A percentile compares a stretch with the other conserved stretches of the same genome.
phyloP scores from a whole-genome alignment of 2,888 invertebrate genomes.

The Lycocerus yunnanus region DNA sequence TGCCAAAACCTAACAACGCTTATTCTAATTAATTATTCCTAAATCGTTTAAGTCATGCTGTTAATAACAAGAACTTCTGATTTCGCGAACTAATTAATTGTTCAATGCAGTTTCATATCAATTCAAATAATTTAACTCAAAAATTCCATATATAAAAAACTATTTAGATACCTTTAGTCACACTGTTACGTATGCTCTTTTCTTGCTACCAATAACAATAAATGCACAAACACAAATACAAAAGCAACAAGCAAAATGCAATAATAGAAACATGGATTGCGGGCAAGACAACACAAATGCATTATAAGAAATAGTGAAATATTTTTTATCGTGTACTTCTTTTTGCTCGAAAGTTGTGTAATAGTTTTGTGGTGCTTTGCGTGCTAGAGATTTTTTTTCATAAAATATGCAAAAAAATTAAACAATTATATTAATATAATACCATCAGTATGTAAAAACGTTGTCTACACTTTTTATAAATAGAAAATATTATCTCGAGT shows the following conservation, averaged over 20 bases:
- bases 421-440: background rate
- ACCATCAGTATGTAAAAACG: background rate
- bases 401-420: background rate
- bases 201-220: background rate
- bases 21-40: slow-evolving; percentile 6
- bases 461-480: background rate
- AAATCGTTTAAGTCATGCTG: background rate
- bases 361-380: background rate
- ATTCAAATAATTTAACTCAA: background rate
- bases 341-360: background rate
- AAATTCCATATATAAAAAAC: slow-evolving; percentile 1
- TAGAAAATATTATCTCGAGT: background rate
- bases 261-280: background rate
- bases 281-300: slow-evolving; percentile 1
- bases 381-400: background rate
- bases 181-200: background rate
- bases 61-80: background rate
- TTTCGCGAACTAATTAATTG: background rate
- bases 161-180: background rate
- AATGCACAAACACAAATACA: background rate
- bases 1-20: slow-evolving; percentile 34
- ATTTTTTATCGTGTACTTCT: background rate
- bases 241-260: background rate
- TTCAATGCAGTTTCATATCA: slow-evolving; percentile 4
- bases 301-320: background rate